Evolutionary conservation across 2,113 vertebrate species (phyloP).

Genomic region (Spizaetus ornatus): DNA sequence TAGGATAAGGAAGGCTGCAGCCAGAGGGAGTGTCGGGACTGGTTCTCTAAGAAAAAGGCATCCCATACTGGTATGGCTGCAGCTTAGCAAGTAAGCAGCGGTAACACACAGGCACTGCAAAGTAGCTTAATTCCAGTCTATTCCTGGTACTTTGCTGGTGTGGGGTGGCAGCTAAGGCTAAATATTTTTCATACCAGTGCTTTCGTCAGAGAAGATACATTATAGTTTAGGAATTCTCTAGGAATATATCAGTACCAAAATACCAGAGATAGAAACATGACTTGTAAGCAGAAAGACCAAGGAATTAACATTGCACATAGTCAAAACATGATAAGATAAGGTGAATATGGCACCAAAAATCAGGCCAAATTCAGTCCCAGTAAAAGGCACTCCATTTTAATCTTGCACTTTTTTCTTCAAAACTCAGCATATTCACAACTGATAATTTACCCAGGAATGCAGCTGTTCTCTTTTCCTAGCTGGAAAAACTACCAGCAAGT

Average conservation of each 20-base stretch:
- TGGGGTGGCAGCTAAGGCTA: neutral
- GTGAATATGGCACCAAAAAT: neutral
- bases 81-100: neutral
- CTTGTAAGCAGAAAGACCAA: neutral
- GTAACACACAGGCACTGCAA: neutral
- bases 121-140: neutral
- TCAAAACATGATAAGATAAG: slow-evolving; percentile 1
- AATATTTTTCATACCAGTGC: slow-evolving; percentile 8
- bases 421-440: neutral
- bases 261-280: neutral
- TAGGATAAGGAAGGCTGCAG: neutral
- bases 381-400: neutral
- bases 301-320: neutral
- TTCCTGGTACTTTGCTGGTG: neutral
- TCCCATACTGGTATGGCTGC: neutral
- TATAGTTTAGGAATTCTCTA: neutral
- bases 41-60: neutral
- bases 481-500: neutral
- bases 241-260: neutral
- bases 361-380: neutral
- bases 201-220: neutral
- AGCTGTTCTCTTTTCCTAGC: neutral
- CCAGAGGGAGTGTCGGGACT: neutral
- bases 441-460: neutral
- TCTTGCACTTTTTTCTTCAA: neutral